These are phyloP conservation scores for Grammomys dolichurus DNA, from an alignment of 2,113 vertebrate species.

Conservation along the genomic window DNA sequence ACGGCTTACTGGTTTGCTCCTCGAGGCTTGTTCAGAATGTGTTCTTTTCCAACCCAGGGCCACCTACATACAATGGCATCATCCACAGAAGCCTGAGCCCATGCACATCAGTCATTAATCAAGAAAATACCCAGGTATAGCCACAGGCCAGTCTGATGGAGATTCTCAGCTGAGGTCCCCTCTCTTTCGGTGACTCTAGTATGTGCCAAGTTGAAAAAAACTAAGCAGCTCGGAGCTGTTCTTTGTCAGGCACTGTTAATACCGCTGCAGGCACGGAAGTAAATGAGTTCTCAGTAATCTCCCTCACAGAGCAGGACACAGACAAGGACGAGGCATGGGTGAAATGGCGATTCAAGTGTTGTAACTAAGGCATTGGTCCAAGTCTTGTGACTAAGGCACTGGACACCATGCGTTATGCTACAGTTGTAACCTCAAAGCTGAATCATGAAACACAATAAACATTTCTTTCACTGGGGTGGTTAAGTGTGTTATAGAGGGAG, in stretches of 20 bases:
- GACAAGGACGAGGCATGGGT: neutral
- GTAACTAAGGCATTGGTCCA: neutral
- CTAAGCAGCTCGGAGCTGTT: neutral
- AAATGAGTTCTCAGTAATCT: neutral
- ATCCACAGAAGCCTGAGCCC: neutral
- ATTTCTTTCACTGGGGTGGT: neutral
- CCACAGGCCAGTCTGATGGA: neutral
- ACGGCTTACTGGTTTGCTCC: neutral
- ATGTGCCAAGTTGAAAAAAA: neutral
- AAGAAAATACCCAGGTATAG: neutral
- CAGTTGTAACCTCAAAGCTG: neutral
- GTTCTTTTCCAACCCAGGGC: neutral
- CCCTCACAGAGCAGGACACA: neutral
- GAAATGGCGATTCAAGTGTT: neutral
- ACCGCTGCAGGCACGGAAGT: neutral
- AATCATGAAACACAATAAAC: neutral
- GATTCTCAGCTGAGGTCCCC: neutral
- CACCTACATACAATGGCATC: neutral
- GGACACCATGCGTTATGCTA: neutral
- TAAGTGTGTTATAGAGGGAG: neutral
- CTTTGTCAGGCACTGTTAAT: neutral
- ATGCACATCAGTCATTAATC: no score
- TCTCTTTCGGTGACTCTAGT: neutral
- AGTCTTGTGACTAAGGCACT: neutral
- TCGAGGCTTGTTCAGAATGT: neutral